These are phyloP conservation scores for Myotis daubentonii DNA, from an alignment of 2,797 vertebrate species.

Conservation along the genomic window DNA sequence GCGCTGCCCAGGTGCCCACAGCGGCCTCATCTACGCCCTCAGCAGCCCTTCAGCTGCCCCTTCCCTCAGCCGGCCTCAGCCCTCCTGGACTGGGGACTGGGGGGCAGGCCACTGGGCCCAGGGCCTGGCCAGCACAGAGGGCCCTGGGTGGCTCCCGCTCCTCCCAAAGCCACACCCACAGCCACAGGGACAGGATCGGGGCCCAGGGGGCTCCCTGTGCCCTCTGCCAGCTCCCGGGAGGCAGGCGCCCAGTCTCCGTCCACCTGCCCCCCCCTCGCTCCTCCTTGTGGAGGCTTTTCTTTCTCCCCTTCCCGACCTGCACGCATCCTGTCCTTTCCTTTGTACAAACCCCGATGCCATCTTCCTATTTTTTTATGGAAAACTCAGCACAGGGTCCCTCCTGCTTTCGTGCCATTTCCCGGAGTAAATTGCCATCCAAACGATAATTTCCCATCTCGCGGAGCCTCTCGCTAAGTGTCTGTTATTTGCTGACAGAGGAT, in stretches of 20 bases:
- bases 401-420: fast-evolving
- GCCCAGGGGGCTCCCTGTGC: neutral
- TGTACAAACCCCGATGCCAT: fast-evolving
- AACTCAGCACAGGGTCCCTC: fast-evolving
- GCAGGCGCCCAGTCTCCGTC: neutral
- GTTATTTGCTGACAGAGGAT: neutral
- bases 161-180: neutral
- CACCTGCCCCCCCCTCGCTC: neutral
- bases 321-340: fast-evolving
- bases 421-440: neutral
- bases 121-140: too few species aligned
- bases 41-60: too few species aligned
- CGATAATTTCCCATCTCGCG: neutral
- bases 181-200: fast-evolving
- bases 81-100: too few species aligned
- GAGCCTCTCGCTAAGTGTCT: neutral
- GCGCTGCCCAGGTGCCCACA: too few species aligned
- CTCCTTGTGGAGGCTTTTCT: fast-evolving
- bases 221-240: neutral
- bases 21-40: too few species aligned
- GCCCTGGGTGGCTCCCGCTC: too few species aligned
- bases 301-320: fast-evolving
- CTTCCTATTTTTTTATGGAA: neutral
- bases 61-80: too few species aligned
- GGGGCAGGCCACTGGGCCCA: too few species aligned